A percentile compares a stretch with the other conserved stretches of the same genome.
These are phyloP conservation scores for Galago senegalensis DNA, from an alignment of 2,797 vertebrate genomes.

Conservation along the genomic window DNA sequence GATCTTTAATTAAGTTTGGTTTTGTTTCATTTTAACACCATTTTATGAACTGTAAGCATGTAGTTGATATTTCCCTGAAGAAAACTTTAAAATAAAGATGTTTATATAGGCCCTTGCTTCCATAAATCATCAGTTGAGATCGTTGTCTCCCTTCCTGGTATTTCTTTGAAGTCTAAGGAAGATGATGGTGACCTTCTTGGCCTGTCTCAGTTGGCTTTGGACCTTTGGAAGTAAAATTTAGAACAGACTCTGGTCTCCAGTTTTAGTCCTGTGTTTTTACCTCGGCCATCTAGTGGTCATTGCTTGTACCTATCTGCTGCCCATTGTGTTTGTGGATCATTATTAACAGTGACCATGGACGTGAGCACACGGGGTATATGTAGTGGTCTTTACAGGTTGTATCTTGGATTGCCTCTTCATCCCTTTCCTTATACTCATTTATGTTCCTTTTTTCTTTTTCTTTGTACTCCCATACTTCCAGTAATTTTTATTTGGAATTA, in stretches of 20 bases:
- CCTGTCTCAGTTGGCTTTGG: background rate
- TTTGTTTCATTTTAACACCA: slow-evolving; percentile 36
- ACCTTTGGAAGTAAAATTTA: slow-evolving; percentile 10
- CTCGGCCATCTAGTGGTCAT: background rate
- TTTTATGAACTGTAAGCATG: slow-evolving; percentile 56
- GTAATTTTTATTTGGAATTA: slow-evolving; percentile 66
- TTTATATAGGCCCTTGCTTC: slow-evolving; percentile 46
- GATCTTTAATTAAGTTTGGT: slow-evolving; percentile 33
- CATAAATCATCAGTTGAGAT: background rate
- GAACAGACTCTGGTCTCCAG: background rate
- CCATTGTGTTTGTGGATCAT: background rate
- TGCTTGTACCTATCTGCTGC: background rate
- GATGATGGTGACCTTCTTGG: background rate
- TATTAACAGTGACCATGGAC: background rate
- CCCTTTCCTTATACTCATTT: slow-evolving; percentile 10
- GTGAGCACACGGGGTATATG: background rate
- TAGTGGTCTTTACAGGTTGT: background rate
- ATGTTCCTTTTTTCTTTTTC: slow-evolving; percentile 32
- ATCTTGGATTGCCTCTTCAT: slow-evolving; percentile 9
- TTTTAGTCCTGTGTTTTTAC: background rate
- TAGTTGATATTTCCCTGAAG: slow-evolving; percentile 58
- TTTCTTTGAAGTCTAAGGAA: slow-evolving; percentile 43
- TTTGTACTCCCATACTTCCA: background rate
- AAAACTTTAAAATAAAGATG: slow-evolving; percentile 45
- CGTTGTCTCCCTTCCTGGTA: slow-evolving; percentile 12